Evolutionary conservation across 2,113 vertebrate species (phyloP).

Genomic region (Caranx ignobilis): DNA sequence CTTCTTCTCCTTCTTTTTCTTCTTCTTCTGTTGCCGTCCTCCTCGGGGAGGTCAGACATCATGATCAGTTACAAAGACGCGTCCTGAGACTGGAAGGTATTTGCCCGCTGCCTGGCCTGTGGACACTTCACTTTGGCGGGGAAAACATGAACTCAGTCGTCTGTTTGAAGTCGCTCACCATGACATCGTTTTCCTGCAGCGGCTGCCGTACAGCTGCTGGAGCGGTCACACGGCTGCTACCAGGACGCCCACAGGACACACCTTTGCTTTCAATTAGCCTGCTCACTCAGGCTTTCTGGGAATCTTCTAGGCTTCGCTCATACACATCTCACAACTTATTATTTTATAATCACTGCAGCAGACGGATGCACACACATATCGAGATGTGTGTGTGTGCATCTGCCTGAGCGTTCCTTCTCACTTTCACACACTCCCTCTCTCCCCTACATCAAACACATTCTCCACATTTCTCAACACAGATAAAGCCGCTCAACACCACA

Average conservation of each 20-base stretch:
- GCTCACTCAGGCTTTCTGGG: background rate
- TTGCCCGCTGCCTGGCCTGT: background rate
- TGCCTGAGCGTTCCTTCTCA: conserved; percentile 7
- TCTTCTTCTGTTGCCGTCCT: background rate
- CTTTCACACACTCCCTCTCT: conserved; percentile 5
- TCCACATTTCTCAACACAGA: conserved; percentile 68
- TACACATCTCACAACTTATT: background rate
- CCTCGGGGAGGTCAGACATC: conserved; percentile 16
- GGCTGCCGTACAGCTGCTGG: conserved; percentile 34
- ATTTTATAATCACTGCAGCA: background rate
- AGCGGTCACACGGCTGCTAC: conserved; percentile 7
- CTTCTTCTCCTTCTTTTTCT: background rate
- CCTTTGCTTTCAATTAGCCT: background rate
- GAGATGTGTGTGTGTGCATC: conserved; percentile 6
- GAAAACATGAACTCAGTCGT: background rate
- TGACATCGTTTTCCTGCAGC: conserved; percentile 5
- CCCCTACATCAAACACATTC: conserved; percentile 74
- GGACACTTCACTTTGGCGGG: conserved; percentile 1
- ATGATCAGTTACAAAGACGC: conserved; percentile 9
- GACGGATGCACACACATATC: background rate
- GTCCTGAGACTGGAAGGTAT: background rate
- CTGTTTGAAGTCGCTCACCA: background rate
- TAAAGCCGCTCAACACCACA: conserved; percentile 62
- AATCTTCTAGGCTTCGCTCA: background rate
- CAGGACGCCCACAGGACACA: background rate